A percentile compares a stretch with the other conserved stretches of the same genome.
These are phyloP conservation scores for Tetramorium simillimum DNA, from an alignment of 1,140 invertebrate genomes.

Conservation along the genomic window DNA sequence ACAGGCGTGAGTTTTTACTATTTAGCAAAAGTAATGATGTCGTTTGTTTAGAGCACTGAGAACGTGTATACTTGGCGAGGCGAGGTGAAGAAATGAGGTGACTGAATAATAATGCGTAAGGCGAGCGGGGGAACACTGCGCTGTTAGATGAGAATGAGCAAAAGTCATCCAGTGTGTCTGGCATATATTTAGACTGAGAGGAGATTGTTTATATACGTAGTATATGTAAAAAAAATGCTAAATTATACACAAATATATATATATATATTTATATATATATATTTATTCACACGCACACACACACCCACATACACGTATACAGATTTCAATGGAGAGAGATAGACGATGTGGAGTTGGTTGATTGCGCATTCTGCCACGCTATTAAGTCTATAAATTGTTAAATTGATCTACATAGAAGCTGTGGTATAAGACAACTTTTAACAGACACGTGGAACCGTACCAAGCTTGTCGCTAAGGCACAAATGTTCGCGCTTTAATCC, in stretches of 20 bases:
- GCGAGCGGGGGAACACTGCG: slow-evolving; percentile 56
- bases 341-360: slow-evolving; percentile 64
- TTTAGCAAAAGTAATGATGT: slow-evolving; percentile 56
- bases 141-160: slow-evolving; percentile 64
- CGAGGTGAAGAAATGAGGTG: slow-evolving; percentile 54
- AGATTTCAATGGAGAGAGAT: slow-evolving; percentile 50
- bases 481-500: slow-evolving; percentile 44
- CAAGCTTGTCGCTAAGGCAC: slow-evolving; percentile 57
- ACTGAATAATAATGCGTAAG: slow-evolving; percentile 64
- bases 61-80: slow-evolving; percentile 22
- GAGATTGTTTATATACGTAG: slow-evolving; percentile 78
- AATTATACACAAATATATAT: slow-evolving; percentile 17
- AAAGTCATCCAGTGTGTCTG: slow-evolving; percentile 74
- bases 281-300: background rate
- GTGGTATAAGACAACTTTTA: slow-evolving; percentile 85
- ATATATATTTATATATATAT: no score
- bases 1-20: slow-evolving; percentile 75
- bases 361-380: slow-evolving; percentile 62
- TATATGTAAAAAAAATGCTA: slow-evolving; percentile 61
- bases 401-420: slow-evolving; percentile 77
- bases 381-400: slow-evolving; percentile 68
- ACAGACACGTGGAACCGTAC: slow-evolving; percentile 82
- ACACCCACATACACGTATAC: background rate
- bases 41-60: slow-evolving; percentile 39
- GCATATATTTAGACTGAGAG: slow-evolving; percentile 76